Percentiles rank a stretch among this genome's conserved stretches.
Conservation (phyloP, 2,888 invertebrate genomes). For the Trichogramma dendrolimi region DNA sequence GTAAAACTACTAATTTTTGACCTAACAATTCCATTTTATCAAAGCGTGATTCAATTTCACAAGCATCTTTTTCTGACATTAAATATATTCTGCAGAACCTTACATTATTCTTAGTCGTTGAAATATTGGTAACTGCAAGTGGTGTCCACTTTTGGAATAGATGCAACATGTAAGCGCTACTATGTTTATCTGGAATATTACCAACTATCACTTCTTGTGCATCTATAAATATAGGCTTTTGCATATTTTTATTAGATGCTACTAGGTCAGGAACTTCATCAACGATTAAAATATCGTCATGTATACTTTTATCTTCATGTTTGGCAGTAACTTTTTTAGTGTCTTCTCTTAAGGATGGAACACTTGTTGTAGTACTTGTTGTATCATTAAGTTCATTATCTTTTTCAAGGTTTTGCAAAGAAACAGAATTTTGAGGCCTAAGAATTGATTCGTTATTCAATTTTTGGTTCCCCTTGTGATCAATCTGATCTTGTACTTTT, state of each 20-base stretch:
- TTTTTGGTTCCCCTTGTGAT: not conserved
- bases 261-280: conserved; percentile 21
- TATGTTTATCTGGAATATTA: conserved; percentile 36
- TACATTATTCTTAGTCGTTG: conserved; percentile 19
- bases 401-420: no score
- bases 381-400: no score
- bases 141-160: conserved; percentile 39
- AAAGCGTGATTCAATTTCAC: conserved; percentile 32
- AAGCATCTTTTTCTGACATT: conserved; percentile 31
- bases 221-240: conserved; percentile 11
- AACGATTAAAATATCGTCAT: not conserved
- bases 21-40: conserved; percentile 33
- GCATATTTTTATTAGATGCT: not conserved
- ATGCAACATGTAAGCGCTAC: conserved; percentile 39
- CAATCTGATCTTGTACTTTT: not conserved
- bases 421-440: no score
- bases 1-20: conserved; percentile 37
- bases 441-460: not conserved
- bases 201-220: conserved; percentile 42
- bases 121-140: conserved; percentile 35
- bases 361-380: not conserved
- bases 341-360: not conserved
- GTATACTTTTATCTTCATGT: no score
- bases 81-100: conserved; percentile 44
- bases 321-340: not conserved